Evolutionary conservation across 2,888 invertebrate genomes (phyloP), one percentile per base, ranked within the genome.

Genomic region (Bembecia ichneumoniformis): DNA sequence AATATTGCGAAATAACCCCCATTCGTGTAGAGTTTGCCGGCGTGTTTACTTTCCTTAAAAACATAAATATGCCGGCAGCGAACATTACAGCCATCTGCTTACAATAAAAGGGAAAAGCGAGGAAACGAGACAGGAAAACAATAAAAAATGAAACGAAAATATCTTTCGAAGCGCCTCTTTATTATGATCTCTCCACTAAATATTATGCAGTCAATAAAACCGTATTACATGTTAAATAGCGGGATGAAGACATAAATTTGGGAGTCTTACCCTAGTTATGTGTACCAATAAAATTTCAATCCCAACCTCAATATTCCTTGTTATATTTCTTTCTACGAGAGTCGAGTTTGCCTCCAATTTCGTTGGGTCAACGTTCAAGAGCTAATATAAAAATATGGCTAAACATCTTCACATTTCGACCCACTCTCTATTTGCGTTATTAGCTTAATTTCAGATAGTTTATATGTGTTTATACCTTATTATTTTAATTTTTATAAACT

Each of bases 341-440:
- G 59, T 60, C 51, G 50, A 60, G 51, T 66, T 64, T 13, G 17
- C 44, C 59, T 28, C 62, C 68, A 70, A 73, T 73, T 70, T 66
- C 47, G 58, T 60, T 61, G 60, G 62, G 55, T 66, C 68, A 69
- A 74, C 71, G 71, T 72, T 72, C 65, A 64, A 66, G 65, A 58
- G 63, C 68, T 68, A 76, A 73, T 74, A 73, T 66, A 70, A 71
- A 72, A 71, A 71, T 74, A 74, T 69, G 62, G 63, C 16, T 52
- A 58, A 60, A 60, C 57, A 56, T 56, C 58, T 62, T 57, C 57
- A 46, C 40, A 14, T 14, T 53, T 43, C 51, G 55, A 56, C 54
- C 59, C 55, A 55, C 65, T 65, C 55, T 62, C 64, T 58, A 56
- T 64, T 63, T 57, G 58, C 3, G 9, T 57, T 61, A 68, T 68